phyloP scores from a whole-genome alignment of 1,140 invertebrate genomes.

The Acromyrmex heyeri region DNA sequence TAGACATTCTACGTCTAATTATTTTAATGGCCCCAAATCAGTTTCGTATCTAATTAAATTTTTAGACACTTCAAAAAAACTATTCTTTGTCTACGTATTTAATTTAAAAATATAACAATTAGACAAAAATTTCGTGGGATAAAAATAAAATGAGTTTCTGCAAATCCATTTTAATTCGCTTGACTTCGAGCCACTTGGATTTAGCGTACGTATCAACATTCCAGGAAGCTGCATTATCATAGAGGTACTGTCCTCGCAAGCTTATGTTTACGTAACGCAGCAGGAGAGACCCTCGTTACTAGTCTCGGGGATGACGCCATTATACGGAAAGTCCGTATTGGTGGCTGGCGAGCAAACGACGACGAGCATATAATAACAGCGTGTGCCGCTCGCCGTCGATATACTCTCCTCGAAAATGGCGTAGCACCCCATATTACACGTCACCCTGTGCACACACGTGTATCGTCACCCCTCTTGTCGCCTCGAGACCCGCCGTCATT shows the following conservation, averaged over 20 bases:
- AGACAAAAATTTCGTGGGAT: neutral
- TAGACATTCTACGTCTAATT: no score
- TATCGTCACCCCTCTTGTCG: conserved; percentile 23
- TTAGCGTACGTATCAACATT: neutral
- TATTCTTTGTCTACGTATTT: neutral
- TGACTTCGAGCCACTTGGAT: neutral
- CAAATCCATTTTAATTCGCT: neutral
- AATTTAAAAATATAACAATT: neutral
- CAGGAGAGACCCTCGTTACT: neutral
- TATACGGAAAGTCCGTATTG: conserved; percentile 48
- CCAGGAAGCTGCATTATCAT: conserved; percentile 19
- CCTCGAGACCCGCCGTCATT: conserved; percentile 50
- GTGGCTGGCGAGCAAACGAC: conserved; percentile 40
- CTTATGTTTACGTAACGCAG: conserved; percentile 12
- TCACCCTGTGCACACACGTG: conserved; percentile 40
- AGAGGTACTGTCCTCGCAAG: neutral
- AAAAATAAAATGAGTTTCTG: no score
- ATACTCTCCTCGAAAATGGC: conserved; percentile 46
- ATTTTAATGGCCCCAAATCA: no score
- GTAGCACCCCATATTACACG: conserved; percentile 48
- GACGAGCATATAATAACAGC: conserved; percentile 46
- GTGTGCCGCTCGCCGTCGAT: conserved; percentile 11
- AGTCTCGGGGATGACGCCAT: conserved; percentile 45
- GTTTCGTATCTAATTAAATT: no score
- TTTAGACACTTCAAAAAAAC: no score